A percentile compares a stretch with the other conserved stretches of the same genome.
Conservation (phyloP, 2,888 invertebrate species). For the Uloborus plumipes region DNA sequence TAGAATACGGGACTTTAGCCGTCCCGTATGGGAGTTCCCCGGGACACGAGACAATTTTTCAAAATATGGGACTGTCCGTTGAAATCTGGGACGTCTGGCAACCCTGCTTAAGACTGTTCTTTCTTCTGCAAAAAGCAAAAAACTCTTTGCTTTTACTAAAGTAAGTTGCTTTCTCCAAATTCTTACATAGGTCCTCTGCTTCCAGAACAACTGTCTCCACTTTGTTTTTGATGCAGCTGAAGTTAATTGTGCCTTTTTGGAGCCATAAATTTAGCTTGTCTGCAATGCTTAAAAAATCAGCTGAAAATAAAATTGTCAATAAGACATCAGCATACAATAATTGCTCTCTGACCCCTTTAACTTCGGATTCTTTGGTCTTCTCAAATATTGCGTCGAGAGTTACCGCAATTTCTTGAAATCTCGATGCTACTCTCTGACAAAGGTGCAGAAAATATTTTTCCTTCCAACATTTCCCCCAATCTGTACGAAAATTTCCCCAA, state of each 20-base stretch:
- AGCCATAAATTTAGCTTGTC: not conserved
- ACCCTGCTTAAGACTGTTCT: not conserved
- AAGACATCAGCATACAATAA: not conserved
- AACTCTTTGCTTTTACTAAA: not conserved
- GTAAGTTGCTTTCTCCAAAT: too few relatives aligned
- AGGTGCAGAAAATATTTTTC: not conserved
- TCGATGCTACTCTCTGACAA: not conserved
- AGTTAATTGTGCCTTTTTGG: not conserved
- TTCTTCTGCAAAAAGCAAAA: not conserved
- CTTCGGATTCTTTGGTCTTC: not conserved
- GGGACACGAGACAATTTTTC: too few relatives aligned
- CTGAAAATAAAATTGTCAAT: not conserved
- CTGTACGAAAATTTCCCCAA: too few relatives aligned
- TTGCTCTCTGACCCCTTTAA: not conserved
- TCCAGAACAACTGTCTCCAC: not conserved
- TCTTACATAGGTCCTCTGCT: too few relatives aligned
- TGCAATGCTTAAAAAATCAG: not conserved
- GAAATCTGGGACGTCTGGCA: too few relatives aligned
- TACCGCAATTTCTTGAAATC: not conserved
- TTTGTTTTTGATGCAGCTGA: not conserved
- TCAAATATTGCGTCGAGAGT: not conserved
- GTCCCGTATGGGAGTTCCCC: too few relatives aligned
- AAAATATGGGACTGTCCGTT: too few relatives aligned
- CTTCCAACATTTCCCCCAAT: slow-evolving; percentile 1
- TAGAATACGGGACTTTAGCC: too few relatives aligned